A percentile compares a stretch with the other conserved stretches of the same genome.
Conservation (phyloP, 2,797 vertebrate genomes). For the Peromyscus eremicus region DNA sequence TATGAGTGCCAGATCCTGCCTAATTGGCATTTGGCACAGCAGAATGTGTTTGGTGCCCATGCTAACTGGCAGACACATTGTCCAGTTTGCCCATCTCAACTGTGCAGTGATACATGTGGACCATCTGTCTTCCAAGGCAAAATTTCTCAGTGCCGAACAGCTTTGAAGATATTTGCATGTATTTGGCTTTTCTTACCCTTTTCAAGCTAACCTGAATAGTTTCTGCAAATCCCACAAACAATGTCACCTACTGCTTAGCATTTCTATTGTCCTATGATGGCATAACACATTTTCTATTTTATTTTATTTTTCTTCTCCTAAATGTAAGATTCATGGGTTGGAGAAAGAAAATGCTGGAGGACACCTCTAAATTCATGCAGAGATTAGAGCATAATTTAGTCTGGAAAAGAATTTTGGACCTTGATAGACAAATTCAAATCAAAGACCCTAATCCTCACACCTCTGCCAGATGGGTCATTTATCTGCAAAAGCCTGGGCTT, state of each 20-base stretch:
- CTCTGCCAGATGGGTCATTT: constrained; percentile 75
- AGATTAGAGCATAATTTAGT: constrained; percentile 70
- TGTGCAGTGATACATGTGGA: constrained; percentile 16
- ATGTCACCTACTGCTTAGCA: constrained; percentile 14
- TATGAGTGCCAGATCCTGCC: constrained; percentile 54
- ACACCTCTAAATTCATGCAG: constrained; percentile 53
- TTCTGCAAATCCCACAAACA: constrained; percentile 25
- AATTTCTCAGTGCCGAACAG: neutral
- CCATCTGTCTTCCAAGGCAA: constrained; percentile 68
- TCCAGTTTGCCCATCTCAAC: constrained; percentile 36
- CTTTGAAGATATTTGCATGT: constrained; percentile 58
- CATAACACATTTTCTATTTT: neutral
- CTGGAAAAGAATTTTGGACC: constrained; percentile 63
- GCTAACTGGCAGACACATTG: constrained; percentile 15
- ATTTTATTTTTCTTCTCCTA: constrained; percentile 56
- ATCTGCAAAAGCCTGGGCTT: constrained; percentile 57
- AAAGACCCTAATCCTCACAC: constrained; percentile 70
- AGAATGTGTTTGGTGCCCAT: constrained; percentile 35
- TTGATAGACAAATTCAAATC: constrained; percentile 72
- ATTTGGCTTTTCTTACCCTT: constrained; percentile 34
- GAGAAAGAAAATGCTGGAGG: constrained; percentile 52
- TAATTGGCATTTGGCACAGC: constrained; percentile 72
- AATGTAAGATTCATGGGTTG: neutral
- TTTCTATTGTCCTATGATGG: neutral
- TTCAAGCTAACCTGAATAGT: constrained; percentile 24